Percentiles rank a stretch among this genome's conserved stretches.
Conservation (phyloP, 2,888 invertebrate genomes). For the Vanessa cardui region DNA sequence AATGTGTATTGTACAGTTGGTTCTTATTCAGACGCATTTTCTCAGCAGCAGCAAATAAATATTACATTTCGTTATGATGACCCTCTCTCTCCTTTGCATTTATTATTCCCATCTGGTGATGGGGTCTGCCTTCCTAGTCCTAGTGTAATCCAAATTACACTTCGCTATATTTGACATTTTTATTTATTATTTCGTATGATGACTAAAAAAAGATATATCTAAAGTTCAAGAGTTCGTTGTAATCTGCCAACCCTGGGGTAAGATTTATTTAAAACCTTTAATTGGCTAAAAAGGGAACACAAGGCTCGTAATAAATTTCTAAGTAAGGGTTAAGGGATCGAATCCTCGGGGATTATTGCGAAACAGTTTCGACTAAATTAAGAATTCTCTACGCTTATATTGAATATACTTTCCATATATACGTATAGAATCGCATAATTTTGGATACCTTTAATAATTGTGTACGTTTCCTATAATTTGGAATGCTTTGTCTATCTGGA, state of each 20-base stretch:
- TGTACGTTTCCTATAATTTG: too few relatives aligned
- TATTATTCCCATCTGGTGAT: too few relatives aligned
- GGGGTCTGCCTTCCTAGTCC: too few relatives aligned
- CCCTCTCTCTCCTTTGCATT: too few relatives aligned
- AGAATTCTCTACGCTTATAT: conserved; percentile 18
- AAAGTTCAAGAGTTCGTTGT: background rate
- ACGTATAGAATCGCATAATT: background rate
- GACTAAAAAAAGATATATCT: background rate
- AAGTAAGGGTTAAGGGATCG: conserved; percentile 35
- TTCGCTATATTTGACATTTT: too few relatives aligned
- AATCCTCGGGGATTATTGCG: conserved; percentile 35
- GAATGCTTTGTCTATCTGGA: too few relatives aligned
- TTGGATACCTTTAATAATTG: too few relatives aligned
- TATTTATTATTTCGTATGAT: too few relatives aligned
- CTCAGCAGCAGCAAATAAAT: background rate
- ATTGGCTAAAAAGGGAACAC: conserved; percentile 34
- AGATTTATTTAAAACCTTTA: conserved; percentile 34
- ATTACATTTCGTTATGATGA: background rate
- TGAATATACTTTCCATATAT: background rate
- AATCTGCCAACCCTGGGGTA: conserved; percentile 21
- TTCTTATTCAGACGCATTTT: too few relatives aligned
- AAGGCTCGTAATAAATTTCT: conserved; percentile 36
- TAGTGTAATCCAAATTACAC: too few relatives aligned
- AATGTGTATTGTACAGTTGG: too few relatives aligned
- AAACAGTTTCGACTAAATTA: conserved; percentile 31